Evolutionary conservation across 92 coral and sea anemone genomes (phyloP), one percentile per base, ranked within the genome.

Genomic region (Porites divaricata): DNA sequence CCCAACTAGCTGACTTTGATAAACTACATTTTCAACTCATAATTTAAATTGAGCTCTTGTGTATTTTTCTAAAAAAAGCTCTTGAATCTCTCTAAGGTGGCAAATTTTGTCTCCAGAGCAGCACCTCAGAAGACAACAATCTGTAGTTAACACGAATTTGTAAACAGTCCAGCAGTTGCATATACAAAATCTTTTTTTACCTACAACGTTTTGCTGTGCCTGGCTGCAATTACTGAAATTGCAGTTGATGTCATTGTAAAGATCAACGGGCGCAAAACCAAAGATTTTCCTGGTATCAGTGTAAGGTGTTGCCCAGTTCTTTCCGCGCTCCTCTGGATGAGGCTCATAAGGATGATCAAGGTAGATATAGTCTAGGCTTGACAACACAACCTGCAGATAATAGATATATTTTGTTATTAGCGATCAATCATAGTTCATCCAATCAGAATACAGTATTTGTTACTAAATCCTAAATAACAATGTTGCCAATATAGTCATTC

Each of bases 341-440:
- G 97, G 97, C 57, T 93, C 97, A 52, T 88, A 84, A 2, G 97
- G 97, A 88, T 91, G 95, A 59, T 95, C 98, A 84, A 95, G 92
- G 86, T 95, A 95, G 17, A 93, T 81, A 64, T 85, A 89, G 35
- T 96, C 95, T 48, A 97, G 95, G 58, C 88, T 96, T 75, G 87
- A 85, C 63, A 95, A 79, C 15, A 95, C 92, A 67, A 91, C 94
- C 96, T 93, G 62, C 2, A 54, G 84, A 16, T n/a, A 49, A 81
- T 23, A 67, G 70, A 21, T 9, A 51, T 74, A 20, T 74, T 20
- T 7, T 54, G 12, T 54, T 54, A 54, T 53, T 10, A 53, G 11
- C 15, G 4, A 53, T 53, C 8, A 9, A 53, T 53, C 3, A 28
- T 28, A 28, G 35, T 28, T 28, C 35, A 28, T 35, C 45, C 45